phyloP scores from a whole-genome alignment of 2,797 vertebrate species.

The Danio choprae region DNA sequence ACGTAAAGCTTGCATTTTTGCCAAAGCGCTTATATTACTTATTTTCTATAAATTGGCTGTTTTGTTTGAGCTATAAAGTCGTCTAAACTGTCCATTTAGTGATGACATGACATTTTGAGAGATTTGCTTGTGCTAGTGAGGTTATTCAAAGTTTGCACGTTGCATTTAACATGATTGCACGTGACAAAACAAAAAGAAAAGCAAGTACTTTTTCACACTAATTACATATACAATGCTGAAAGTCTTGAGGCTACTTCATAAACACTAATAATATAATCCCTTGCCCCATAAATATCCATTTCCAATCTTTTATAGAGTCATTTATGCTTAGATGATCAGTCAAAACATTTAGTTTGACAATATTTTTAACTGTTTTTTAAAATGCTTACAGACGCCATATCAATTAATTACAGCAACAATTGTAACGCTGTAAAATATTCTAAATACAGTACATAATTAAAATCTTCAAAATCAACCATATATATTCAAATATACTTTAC shows the following conservation, averaged over 20 bases:
- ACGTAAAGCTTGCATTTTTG: not conserved
- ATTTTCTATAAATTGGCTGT: not conserved
- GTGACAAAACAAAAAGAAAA: not conserved
- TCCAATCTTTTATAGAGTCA: not conserved
- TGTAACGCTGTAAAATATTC: too few species aligned
- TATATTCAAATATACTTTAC: too few species aligned
- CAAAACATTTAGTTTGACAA: not conserved
- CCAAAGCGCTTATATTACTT: not conserved
- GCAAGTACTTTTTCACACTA: not conserved
- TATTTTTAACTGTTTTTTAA: not conserved
- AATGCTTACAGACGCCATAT: not conserved
- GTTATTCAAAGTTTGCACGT: not conserved
- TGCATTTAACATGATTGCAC: not conserved
- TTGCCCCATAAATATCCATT: not conserved
- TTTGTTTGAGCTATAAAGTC: constrained; percentile 1
- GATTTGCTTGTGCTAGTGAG: not conserved
- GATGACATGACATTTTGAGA: not conserved
- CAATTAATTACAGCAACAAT: too few species aligned
- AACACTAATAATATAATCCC: not conserved
- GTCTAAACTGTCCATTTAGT: constrained; percentile 7
- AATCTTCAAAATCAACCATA: too few species aligned
- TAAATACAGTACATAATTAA: too few species aligned
- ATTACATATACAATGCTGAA: not conserved
- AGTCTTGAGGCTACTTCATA: not conserved
- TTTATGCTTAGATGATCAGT: not conserved